Conservation (phyloP, 2,113 vertebrate genomes). For the Neogale vison region DNA sequence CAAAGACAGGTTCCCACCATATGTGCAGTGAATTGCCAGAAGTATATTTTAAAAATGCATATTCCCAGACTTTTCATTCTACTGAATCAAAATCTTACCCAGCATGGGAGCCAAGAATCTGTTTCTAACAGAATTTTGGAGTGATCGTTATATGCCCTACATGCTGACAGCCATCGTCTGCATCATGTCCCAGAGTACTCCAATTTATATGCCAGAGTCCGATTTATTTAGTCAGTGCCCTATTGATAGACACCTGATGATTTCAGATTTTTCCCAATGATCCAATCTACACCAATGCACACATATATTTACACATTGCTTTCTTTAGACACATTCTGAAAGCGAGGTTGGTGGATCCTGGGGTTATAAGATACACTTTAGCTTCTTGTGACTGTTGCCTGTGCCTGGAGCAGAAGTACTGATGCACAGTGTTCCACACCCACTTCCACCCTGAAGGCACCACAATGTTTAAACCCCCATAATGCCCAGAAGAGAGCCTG, state of each 20-base stretch:
- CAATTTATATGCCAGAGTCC: background rate
- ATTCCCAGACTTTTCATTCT: background rate
- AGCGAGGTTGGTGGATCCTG: background rate
- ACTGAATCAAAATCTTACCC: background rate
- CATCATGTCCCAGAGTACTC: too few species aligned
- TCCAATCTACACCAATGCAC: background rate
- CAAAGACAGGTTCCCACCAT: background rate
- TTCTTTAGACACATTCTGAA: background rate
- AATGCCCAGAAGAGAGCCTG: background rate
- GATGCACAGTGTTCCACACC: too few species aligned
- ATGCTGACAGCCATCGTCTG: background rate
- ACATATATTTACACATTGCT: background rate
- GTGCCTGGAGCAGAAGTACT: background rate
- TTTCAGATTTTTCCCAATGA: background rate
- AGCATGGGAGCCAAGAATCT: background rate
- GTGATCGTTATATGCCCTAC: too few species aligned
- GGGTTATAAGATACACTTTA: background rate
- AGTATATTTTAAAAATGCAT: background rate
- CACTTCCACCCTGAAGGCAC: fast-evolving
- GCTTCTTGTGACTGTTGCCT: background rate
- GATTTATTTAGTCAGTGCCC: background rate
- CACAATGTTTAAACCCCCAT: background rate
- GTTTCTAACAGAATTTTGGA: background rate
- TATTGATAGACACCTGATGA: background rate
- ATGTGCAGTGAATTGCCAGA: background rate